Percentiles rank a stretch among this genome's conserved stretches.
Conservation (phyloP, 2,888 invertebrate species). For the Drosophila pseudotakahashii region DNA sequence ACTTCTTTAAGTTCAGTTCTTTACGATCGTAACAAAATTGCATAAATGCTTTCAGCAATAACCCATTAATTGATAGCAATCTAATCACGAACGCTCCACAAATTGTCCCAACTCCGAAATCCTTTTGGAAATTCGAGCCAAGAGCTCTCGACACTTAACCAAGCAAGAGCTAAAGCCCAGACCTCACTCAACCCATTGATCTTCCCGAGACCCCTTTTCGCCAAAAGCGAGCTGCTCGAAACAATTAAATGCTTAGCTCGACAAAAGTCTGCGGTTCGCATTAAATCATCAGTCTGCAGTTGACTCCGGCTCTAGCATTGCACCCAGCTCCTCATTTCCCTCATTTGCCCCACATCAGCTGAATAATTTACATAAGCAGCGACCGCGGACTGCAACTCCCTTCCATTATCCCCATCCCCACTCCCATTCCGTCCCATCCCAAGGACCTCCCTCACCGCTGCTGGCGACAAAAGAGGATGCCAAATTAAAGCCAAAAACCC, state of each 20-base stretch:
- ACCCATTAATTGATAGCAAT: slow-evolving; percentile 28
- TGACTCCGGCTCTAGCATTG: slow-evolving; percentile 54
- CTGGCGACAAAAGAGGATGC: slow-evolving; percentile 62
- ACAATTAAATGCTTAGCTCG: slow-evolving; percentile 79
- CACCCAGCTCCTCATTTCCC: slow-evolving; percentile 26
- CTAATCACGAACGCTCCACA: slow-evolving; percentile 12
- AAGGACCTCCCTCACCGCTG: slow-evolving; percentile 21
- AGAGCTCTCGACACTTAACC: slow-evolving; percentile 1
- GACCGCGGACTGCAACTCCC: slow-evolving; percentile 69
- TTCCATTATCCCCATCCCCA: neutral
- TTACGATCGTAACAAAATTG: too few relatives aligned
- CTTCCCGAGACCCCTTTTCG: slow-evolving; percentile 13
- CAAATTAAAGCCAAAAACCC: slow-evolving; percentile 74
- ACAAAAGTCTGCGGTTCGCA: slow-evolving; percentile 77
- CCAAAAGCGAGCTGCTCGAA: slow-evolving; percentile 57
- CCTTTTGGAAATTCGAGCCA: slow-evolving; percentile 8
- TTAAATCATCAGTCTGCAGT: slow-evolving; percentile 78
- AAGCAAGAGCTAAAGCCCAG: neutral
- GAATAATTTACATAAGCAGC: slow-evolving; percentile 80
- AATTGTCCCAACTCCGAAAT: slow-evolving; percentile 14
- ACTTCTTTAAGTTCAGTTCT: too few relatives aligned
- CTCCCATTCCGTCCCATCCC: neutral
- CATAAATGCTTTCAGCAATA: neutral
- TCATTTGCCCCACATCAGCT: slow-evolving; percentile 42
- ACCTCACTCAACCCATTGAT: slow-evolving; percentile 7